Percentiles rank a stretch among this genome's conserved stretches.
phyloP scores from a whole-genome alignment of 2,113 vertebrate species.

The Trogon surrucura region DNA sequence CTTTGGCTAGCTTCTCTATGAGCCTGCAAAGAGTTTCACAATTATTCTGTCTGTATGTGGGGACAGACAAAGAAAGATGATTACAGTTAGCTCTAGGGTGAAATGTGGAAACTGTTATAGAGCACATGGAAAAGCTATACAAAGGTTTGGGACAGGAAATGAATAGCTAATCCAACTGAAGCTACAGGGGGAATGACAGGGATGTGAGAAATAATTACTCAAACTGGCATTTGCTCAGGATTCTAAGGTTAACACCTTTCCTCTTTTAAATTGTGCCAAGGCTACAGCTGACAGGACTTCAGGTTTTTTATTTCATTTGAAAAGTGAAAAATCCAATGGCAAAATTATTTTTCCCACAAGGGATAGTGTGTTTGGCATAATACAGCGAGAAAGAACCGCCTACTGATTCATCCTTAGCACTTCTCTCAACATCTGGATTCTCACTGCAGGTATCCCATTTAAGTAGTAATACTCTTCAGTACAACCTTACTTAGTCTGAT shows the following conservation, averaged over 20 bases:
- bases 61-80: conserved; percentile 43
- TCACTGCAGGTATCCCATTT: not conserved
- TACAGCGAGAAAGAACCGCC: not conserved
- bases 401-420: not conserved
- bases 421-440: conserved; percentile 17
- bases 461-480: not conserved
- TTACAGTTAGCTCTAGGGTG: conserved; percentile 38
- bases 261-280: conserved; percentile 1
- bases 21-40: conserved; percentile 11
- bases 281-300: not conserved
- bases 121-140: conserved; percentile 40
- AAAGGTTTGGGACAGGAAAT: conserved; percentile 44
- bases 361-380: not conserved
- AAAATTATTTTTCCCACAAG: not conserved
- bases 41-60: conserved; percentile 12
- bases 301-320: not conserved
- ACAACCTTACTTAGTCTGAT: not conserved
- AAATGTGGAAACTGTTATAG: conserved; percentile 44
- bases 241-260: conserved; percentile 18
- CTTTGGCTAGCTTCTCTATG: conserved; percentile 38
- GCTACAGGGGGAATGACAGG: conserved; percentile 8
- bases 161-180: conserved; percentile 51
- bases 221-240: conserved; percentile 39
- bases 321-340: not conserved
- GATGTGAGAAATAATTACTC: conserved; percentile 30